phyloP scores from a whole-genome alignment of 2,797 vertebrate species.

The Smutsia temminckii region DNA sequence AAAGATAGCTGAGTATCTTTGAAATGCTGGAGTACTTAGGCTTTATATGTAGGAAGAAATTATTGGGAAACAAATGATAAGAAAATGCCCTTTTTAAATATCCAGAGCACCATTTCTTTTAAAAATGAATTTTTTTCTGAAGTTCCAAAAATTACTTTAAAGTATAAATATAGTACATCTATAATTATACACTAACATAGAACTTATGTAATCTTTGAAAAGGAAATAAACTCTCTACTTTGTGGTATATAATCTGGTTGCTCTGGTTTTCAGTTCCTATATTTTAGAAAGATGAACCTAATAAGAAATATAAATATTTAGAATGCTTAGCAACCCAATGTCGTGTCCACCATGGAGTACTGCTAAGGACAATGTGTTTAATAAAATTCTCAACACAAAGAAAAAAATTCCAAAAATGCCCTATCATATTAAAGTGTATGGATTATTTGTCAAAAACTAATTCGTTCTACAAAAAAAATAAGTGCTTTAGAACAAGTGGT shows the following conservation, averaged over 20 bases:
- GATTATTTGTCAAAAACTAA: constrained; percentile 53
- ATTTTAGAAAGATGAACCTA: constrained; percentile 38
- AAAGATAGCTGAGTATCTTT: not conserved
- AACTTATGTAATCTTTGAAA: constrained; percentile 48
- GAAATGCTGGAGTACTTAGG: not conserved
- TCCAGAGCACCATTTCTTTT: constrained; percentile 23
- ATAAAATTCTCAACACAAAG: constrained; percentile 40
- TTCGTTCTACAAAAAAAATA: constrained; percentile 43
- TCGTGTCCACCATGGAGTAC: constrained; percentile 50
- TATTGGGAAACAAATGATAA: constrained; percentile 34
- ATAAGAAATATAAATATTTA: constrained; percentile 75
- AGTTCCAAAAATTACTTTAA: constrained; percentile 40
- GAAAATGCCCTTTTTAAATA: constrained; percentile 39
- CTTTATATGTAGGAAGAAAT: constrained; percentile 11
- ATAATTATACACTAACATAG: constrained; percentile 39
- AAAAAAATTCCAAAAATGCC: constrained; percentile 24
- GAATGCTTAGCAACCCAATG: constrained; percentile 76
- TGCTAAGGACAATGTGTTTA: constrained; percentile 59
- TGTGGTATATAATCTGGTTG: constrained; percentile 36
- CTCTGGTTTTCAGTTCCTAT: constrained; percentile 65
- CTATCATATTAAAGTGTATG: constrained; percentile 26
- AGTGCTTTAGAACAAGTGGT: not conserved
- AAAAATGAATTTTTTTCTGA: constrained; percentile 48
- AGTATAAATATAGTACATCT: not conserved
- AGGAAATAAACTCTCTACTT: not conserved